Evolutionary conservation across 2,888 invertebrate species (phyloP), one percentile per base, ranked within the genome.

Genomic region (Orthosia cruda): DNA sequence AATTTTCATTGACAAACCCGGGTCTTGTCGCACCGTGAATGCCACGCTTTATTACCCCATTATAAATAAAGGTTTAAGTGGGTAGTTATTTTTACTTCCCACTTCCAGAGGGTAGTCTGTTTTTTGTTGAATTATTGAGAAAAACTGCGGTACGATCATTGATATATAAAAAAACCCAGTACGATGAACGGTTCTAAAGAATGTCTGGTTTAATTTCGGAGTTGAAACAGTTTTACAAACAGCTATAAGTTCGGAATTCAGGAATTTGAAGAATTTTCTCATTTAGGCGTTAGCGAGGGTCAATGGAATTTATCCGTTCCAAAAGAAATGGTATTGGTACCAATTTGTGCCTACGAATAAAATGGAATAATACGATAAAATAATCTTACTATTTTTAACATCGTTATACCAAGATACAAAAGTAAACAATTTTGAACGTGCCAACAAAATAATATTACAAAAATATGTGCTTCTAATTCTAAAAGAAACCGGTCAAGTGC

Each of bases 1-100:
- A 62, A 62, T 32, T 68, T 81, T 66, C 47, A 79, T 83, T 64
- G 74, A 70, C 63, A 70, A 52, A 40, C 26, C 18, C 3, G 45
- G 55, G 57, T 63, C 26, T 12, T 49, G 69, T 84, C 73, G 69
- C 66, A 47, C 50, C 23, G 80, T 57, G 84, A 80, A 74, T 81
- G 70, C 5, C 66, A n/a, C 26, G 62, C 73, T 81, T 80, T 68
- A 66, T 65, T 12, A 40, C 1, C 45, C 5, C n/a, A 20, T 26
- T 69, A 50, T 58, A 55, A 4, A 59, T 67, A 55, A 64, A 69
- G 16, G 49, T 26, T 52, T 40, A 58, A 40, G 71, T 40, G 52
- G 72, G 72, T 72, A 83, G 18, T 13, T 45, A 1, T 55, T 40
- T 54, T 77, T 16, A 7, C 16, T 57, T 32, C 7, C 18, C 18